A percentile compares a stretch with the other conserved stretches of the same genome.
These are phyloP conservation scores for Dryobates pubescens DNA, from an alignment of 2,797 vertebrate genomes.

Conservation along the genomic window DNA sequence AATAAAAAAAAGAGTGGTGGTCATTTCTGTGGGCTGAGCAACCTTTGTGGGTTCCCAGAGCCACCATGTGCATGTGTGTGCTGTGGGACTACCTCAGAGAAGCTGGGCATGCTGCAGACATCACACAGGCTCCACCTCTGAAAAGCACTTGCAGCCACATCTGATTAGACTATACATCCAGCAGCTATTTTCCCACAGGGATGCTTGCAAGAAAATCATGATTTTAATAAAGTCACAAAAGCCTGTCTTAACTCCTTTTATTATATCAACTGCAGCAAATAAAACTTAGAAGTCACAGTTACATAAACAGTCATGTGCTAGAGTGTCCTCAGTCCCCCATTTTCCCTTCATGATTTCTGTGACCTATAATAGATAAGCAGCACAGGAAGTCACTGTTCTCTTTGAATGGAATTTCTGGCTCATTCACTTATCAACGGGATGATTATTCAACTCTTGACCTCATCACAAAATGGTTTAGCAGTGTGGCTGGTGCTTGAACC, in stretches of 20 bases:
- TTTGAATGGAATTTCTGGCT: conserved; percentile 61
- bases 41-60: not conserved
- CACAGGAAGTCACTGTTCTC: conserved; percentile 34
- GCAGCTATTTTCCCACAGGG: conserved; percentile 1
- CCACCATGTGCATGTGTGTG: not conserved
- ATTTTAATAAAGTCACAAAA: conserved; percentile 50
- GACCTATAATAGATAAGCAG: conserved; percentile 60
- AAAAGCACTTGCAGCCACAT: not conserved
- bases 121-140: not conserved
- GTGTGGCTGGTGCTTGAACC: conserved; percentile 41
- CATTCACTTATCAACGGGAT: conserved; percentile 16
- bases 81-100: not conserved
- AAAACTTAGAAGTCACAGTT: conserved; percentile 40
- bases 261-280: conserved; percentile 27
- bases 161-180: not conserved
- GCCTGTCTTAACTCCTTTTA: conserved; percentile 22
- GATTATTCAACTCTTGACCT: conserved; percentile 63
- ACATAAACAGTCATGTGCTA: conserved; percentile 34
- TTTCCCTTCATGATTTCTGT: conserved; percentile 13
- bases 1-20: not conserved
- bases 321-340: not conserved
- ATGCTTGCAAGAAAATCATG: conserved; percentile 31
- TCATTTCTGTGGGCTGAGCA: not conserved
- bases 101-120: not conserved
- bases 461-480: conserved; percentile 55